Conservation (phyloP, 2,113 vertebrate species). For the Charina bottae region DNA sequence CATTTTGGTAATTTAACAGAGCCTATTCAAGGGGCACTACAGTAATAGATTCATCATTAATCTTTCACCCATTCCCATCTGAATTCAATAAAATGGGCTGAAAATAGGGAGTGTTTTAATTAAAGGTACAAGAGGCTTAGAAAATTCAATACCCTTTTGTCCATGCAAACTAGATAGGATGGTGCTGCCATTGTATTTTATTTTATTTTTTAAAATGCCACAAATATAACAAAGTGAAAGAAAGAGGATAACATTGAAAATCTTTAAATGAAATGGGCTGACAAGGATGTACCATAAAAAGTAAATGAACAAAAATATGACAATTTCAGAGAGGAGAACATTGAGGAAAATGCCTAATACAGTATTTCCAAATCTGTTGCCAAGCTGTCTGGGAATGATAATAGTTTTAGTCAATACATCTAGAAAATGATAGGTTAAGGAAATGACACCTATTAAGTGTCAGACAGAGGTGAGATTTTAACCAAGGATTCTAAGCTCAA, state of each 20-base stretch:
- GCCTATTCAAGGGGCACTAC: background rate
- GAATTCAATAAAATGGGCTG: background rate
- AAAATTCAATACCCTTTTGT: background rate
- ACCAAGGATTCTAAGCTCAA: background rate
- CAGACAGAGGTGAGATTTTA: background rate
- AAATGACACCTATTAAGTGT: background rate
- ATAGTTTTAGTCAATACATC: background rate
- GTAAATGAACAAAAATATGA: background rate
- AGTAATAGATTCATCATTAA: background rate
- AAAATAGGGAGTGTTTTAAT: constrained; percentile 1
- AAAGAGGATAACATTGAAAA: background rate
- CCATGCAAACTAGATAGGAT: background rate
- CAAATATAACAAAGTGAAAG: background rate
- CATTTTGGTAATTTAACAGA: background rate
- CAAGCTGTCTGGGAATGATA: background rate
- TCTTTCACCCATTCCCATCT: background rate
- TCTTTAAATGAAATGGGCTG: background rate
- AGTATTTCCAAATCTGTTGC: background rate
- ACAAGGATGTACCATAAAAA: background rate
- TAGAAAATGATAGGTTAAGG: background rate
- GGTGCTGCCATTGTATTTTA: background rate
- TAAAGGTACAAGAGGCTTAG: background rate
- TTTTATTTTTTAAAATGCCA: background rate
- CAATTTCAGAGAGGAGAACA: background rate
- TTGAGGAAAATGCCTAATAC: background rate